A percentile compares a stretch with the other conserved stretches of the same genome.
These are phyloP conservation scores for Coelopa pilipes DNA, from an alignment of 2,888 invertebrate species.

Conservation along the genomic window DNA sequence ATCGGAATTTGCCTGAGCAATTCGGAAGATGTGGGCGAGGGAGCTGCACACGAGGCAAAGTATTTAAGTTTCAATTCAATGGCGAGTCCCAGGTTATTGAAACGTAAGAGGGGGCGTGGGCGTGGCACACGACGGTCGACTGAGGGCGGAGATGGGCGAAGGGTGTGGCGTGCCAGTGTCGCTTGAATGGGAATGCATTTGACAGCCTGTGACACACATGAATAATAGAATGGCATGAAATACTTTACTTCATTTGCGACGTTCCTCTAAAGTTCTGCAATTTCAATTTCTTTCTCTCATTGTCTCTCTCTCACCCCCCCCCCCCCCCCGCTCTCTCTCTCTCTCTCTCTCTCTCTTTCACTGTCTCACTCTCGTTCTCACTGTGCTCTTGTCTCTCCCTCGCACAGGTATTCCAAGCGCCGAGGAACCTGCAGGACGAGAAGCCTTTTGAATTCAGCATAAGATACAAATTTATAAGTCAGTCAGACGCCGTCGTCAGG, in stretches of 20 bases:
- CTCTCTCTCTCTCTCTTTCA: constrained; percentile 25
- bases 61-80: constrained; percentile 32
- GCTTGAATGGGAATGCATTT: constrained; percentile 6
- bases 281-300: constrained; percentile 21
- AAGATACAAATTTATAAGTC: constrained; percentile 84
- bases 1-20: constrained; percentile 24
- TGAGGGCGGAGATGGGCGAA: neutral
- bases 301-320: constrained; percentile 20
- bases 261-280: constrained; percentile 23
- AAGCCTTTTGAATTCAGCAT: constrained; percentile 84
- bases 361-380: constrained; percentile 6
- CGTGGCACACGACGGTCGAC: neutral
- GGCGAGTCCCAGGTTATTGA: constrained; percentile 26
- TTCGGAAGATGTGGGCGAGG: neutral
- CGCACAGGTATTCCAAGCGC: constrained; percentile 69
- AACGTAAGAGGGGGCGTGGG: constrained; percentile 3
- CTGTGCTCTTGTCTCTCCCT: constrained; percentile 25
- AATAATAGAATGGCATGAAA: constrained; percentile 44
- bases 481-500: constrained; percentile 81
- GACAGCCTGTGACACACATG: constrained; percentile 41
- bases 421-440: constrained; percentile 74
- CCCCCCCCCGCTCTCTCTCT: too few species aligned
- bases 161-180: neutral
- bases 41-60: constrained; percentile 2
- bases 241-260: constrained; percentile 38